These are phyloP conservation scores for Pseudomyrmex concolor DNA, from an alignment of 1,140 invertebrate species.

Conservation along the genomic window DNA sequence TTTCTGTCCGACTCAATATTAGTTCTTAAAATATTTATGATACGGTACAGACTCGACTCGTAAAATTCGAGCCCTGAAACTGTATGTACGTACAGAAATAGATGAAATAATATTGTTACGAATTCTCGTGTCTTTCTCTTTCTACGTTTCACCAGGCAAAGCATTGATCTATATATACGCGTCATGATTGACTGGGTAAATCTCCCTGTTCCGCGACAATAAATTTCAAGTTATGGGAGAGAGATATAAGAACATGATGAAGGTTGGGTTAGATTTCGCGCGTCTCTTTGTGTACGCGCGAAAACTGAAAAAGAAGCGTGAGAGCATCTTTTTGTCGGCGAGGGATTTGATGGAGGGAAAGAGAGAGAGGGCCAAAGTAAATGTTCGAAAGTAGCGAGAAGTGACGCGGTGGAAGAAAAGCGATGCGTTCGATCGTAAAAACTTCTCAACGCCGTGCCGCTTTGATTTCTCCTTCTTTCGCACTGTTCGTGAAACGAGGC, in stretches of 20 bases:
- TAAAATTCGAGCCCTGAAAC: too few relatives aligned
- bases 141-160: too few relatives aligned
- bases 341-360: slow-evolving; percentile 44
- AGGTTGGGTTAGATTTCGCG: too few relatives aligned
- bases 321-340: slow-evolving; percentile 55
- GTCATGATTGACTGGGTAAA: slow-evolving; percentile 27
- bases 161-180: slow-evolving; percentile 65
- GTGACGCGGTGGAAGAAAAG: slow-evolving; percentile 62
- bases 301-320: slow-evolving; percentile 37
- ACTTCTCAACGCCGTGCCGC: slow-evolving; percentile 67
- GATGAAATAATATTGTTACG: too few relatives aligned
- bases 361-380: not conserved
- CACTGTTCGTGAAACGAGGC: slow-evolving; percentile 41
- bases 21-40: not conserved
- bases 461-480: slow-evolving; percentile 65
- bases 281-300: slow-evolving; percentile 36
- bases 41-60: not conserved
- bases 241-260: slow-evolving; percentile 24
- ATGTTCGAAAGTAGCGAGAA: slow-evolving; percentile 51
- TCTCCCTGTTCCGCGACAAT: slow-evolving; percentile 37
- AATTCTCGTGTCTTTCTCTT: too few relatives aligned
- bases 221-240: slow-evolving; percentile 39
- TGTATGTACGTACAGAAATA: too few relatives aligned
- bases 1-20: slow-evolving; percentile 7
- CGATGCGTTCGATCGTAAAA: slow-evolving; percentile 70